Percentiles rank a stretch among this genome's conserved stretches.
phyloP scores from a whole-genome alignment of 1,140 invertebrate genomes.

The Homalodisca vitripennis region DNA sequence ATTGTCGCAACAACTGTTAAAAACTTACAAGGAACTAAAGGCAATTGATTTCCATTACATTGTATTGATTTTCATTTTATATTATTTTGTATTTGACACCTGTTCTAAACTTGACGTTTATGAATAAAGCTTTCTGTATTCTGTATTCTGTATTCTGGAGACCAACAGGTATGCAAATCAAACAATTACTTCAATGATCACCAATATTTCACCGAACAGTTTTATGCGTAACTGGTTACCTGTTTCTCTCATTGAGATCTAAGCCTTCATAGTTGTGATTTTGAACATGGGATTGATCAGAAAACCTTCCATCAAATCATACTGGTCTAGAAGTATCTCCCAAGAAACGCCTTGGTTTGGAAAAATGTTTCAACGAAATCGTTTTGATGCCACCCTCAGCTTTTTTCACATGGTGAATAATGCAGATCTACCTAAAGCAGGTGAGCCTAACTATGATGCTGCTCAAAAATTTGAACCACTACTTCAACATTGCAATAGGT shows the following conservation, averaged over 20 bases:
- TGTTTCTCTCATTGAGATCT: neutral
- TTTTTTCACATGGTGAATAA: slow-evolving; percentile 36
- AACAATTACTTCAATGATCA: neutral
- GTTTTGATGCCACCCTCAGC: slow-evolving; percentile 2
- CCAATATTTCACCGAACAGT: neutral
- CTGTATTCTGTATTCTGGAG: neutral
- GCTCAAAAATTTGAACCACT: slow-evolving; percentile 41
- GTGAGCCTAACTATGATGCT: no score
- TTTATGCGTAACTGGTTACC: neutral
- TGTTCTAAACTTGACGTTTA: no score
- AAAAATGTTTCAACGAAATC: slow-evolving; percentile 6
- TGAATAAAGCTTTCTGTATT: no score
- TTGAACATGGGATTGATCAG: slow-evolving; percentile 17
- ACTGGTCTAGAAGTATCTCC: neutral
- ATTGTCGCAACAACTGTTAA: no score
- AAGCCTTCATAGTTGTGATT: slow-evolving; percentile 20
- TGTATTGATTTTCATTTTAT: no score
- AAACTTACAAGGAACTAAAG: no score
- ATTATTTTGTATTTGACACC: no score
- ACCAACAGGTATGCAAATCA: slow-evolving; percentile 1
- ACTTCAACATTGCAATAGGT: slow-evolving; percentile 41
- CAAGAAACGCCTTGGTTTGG: slow-evolving; percentile 3
- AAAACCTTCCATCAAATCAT: slow-evolving; percentile 2
- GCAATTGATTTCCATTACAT: no score
- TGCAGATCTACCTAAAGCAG: no score